phyloP scores from a whole-genome alignment of 2,797 vertebrate species.

The Neomorphus geoffroyi region DNA sequence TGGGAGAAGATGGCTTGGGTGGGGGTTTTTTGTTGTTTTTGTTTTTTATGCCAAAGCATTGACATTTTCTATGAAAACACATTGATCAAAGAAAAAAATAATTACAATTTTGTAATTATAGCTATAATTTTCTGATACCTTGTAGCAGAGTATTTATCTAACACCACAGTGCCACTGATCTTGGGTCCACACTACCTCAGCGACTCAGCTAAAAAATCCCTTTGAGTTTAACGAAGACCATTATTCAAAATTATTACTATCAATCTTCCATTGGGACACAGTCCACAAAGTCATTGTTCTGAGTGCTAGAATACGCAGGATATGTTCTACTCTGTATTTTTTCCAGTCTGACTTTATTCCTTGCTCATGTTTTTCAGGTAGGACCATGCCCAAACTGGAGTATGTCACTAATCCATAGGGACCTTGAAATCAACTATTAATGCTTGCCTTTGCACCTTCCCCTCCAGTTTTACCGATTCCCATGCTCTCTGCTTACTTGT shows the following conservation, averaged over 20 bases:
- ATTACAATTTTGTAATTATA: neutral
- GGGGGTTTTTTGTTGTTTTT: too few species aligned
- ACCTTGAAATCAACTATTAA: neutral
- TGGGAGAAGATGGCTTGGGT: neutral
- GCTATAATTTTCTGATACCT: neutral
- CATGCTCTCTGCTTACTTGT: neutral
- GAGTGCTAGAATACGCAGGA: neutral
- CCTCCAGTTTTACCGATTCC: neutral
- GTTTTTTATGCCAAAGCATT: neutral
- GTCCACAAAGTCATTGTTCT: neutral
- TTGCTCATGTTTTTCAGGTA: neutral
- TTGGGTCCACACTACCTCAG: neutral
- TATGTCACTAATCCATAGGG: neutral
- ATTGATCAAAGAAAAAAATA: neutral
- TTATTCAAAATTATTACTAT: neutral
- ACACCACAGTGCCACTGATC: neutral
- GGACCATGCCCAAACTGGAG: neutral
- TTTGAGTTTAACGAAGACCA: neutral
- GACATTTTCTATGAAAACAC: neutral
- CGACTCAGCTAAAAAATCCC: neutral
- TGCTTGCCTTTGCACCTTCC: neutral
- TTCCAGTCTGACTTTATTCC: neutral
- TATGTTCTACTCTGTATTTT: neutral
- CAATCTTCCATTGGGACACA: neutral
- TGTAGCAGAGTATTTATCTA: neutral